phyloP scores from a whole-genome alignment of 2,113 vertebrate genomes.

The Embiotoca jacksoni region DNA sequence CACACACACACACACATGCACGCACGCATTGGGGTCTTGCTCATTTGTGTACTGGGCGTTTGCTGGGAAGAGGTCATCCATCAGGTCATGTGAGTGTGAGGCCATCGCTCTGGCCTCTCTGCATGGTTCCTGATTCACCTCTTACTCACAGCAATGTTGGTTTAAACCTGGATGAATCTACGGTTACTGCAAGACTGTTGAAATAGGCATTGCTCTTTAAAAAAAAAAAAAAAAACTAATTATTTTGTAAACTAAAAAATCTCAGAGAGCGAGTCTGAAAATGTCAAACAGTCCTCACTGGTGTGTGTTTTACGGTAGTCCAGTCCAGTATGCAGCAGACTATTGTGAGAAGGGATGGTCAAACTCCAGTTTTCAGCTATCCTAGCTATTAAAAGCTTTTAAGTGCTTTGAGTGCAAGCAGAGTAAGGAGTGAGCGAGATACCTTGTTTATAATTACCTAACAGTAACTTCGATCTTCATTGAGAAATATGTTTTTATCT shows the following conservation, averaged over 20 bases:
- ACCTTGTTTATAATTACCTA: slow-evolving; percentile 18
- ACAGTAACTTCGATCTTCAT: not conserved
- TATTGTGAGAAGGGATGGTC: not conserved
- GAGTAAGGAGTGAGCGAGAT: no score
- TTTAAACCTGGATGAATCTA: not conserved
- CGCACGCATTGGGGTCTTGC: slow-evolving; percentile 13
- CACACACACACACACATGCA: not conserved
- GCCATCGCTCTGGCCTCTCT: not conserved
- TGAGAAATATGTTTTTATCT: not conserved
- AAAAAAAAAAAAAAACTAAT: no score
- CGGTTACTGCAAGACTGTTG: not conserved
- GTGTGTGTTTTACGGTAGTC: rapidly evolving
- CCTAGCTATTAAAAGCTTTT: slow-evolving; percentile 22
- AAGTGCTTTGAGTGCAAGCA: not conserved
- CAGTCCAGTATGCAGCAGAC: not conserved
- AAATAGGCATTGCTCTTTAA: not conserved
- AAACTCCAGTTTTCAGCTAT: slow-evolving; percentile 10
- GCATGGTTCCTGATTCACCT: slow-evolving; percentile 44
- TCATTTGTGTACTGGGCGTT: slow-evolving; percentile 48
- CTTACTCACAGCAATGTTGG: slow-evolving; percentile 41
- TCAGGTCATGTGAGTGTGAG: slow-evolving; percentile 36
- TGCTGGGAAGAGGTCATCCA: slow-evolving; percentile 54
- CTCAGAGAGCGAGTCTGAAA: not conserved
- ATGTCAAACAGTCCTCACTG: not conserved
- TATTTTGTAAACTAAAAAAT: not conserved